Conservation (phyloP, 2,797 vertebrate species). For the Ciconia nigra region DNA sequence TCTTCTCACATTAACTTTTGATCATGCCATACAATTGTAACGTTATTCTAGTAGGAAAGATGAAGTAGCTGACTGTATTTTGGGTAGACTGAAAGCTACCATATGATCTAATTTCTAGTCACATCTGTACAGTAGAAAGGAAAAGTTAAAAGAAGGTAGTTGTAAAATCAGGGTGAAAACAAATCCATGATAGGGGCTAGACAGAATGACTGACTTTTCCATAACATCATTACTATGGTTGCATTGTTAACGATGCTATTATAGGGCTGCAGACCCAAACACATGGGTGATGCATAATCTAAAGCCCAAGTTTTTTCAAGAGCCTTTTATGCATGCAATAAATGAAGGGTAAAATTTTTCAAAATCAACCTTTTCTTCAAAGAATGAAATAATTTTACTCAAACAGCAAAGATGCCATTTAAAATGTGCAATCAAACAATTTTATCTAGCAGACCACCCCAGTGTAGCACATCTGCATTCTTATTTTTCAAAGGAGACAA, state of each 20-base stretch:
- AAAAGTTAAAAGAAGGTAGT: not conserved
- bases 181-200: not conserved
- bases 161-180: not conserved
- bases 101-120: not conserved
- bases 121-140: not conserved
- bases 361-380: not conserved
- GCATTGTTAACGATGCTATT: not conserved
- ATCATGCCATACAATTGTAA: not conserved
- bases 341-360: not conserved
- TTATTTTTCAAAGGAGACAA: not conserved
- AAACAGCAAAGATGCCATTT: not conserved
- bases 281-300: not conserved
- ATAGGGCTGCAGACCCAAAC: not conserved
- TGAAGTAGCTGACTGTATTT: not conserved
- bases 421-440: not conserved
- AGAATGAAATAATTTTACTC: not conserved
- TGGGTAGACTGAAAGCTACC: not conserved
- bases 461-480: not conserved
- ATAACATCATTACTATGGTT: not conserved
- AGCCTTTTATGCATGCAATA: not conserved
- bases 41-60: not conserved
- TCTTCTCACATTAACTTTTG: not conserved
- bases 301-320: not conserved
- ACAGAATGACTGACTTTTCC: not conserved
- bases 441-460: not conserved